Base-by-base conservation (phyloP, 1,140 invertebrate genomes). In the Eciton burchellii region DNA sequence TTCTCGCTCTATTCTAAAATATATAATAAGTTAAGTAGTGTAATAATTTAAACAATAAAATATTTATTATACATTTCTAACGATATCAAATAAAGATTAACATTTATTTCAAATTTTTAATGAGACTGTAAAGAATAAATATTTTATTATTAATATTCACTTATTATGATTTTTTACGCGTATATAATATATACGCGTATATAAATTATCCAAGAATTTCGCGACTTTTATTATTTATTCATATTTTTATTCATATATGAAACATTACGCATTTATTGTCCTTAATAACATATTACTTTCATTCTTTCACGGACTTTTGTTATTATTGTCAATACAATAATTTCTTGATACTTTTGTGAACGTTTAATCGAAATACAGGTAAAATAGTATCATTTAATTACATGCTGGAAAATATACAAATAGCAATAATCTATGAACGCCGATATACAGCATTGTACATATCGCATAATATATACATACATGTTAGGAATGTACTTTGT, bases 261-360 rank as follows among this genome's bases (percentile, higher is more conserved):
- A 54, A 57, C 45, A 68, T 21, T 85, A 16, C 41, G 71, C 74
- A 81, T 85, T 91, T 91, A 93, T 93, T 92, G 90, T 91, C 88
- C 83, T 90, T 91, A 90, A 35, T 35, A 92, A 90, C 84, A 84
- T 91, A 90, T 88, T 90, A 90, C 85, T 92, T 93, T 92, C 87
- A 88, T 87, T 91, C 71, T 35, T 84, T 85, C 81, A 52, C 84
- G 83, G 88, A 88, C 76, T 84, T 88, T 71, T 16, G 81, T 65
- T 19, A 63, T 92, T 93, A 93, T 93, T 93, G 92, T 93, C 92
- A 83, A 88, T 90, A 89, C 26, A 89, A 87, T 92, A 92, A 92
- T 91, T 35, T 35, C 6, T 35, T 91, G 89, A 92, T 89, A 88
- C 70, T 89, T 89, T 87, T 29, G 54, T 84, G 49, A 74, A 81